These are phyloP conservation scores for Limnodromus scolopaceus DNA, from an alignment of 2,797 vertebrate species.

Conservation along the genomic window DNA sequence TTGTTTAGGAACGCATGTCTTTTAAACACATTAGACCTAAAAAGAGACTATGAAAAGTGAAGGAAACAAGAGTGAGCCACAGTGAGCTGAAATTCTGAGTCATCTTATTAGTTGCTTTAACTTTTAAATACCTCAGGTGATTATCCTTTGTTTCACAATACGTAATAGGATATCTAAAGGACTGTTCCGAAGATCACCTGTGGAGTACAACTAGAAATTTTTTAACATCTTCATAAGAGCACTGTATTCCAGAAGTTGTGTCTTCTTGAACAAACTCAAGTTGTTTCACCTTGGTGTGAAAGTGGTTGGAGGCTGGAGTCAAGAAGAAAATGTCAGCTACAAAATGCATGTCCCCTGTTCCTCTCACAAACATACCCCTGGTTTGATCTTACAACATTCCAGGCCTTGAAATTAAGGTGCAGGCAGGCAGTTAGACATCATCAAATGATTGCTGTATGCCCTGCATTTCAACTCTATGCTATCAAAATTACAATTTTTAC, in stretches of 20 bases:
- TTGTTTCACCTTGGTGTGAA: neutral
- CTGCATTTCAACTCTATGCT: neutral
- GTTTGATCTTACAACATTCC: neutral
- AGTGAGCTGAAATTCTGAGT: neutral
- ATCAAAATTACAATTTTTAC: neutral
- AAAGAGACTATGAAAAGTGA: neutral
- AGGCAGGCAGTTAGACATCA: neutral
- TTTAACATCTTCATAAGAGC: neutral
- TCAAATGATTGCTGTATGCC: neutral
- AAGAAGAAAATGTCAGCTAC: neutral
- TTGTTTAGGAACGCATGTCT: neutral
- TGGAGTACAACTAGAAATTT: neutral
- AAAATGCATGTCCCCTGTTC: neutral
- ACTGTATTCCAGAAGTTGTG: neutral
- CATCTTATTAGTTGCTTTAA: neutral
- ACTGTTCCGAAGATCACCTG: neutral
- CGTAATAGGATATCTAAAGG: neutral
- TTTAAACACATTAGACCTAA: neutral
- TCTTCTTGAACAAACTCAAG: neutral
- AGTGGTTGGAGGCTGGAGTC: neutral
- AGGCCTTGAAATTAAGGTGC: neutral
- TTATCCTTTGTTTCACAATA: neutral
- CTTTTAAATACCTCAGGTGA: neutral
- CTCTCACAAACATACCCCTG: neutral
- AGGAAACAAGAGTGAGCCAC: neutral